Evolutionary conservation across 1,140 invertebrate genomes (phyloP).

Genomic region (Tetraneura akinire): DNA sequence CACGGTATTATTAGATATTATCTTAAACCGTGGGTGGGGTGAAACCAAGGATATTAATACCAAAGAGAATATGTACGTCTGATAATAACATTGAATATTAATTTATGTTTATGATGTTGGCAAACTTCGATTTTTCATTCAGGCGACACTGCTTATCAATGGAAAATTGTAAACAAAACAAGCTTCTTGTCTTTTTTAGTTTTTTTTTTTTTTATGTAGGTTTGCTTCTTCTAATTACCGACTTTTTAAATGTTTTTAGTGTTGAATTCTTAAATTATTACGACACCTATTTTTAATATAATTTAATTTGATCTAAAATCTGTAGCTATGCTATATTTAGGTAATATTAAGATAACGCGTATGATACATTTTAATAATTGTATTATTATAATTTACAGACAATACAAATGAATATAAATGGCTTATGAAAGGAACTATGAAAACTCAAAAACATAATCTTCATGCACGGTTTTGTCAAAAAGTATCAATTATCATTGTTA

Average conservation of each 20-base stretch:
- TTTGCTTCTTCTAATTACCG: conserved; percentile 30
- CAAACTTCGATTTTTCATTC: conserved; percentile 21
- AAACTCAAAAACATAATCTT: conserved; percentile 37
- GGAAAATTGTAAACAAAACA: conserved; percentile 50
- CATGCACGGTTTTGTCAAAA: conserved; percentile 21
- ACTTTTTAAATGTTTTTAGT: conserved; percentile 40
- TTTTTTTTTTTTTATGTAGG: background rate
- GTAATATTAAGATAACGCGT: background rate
- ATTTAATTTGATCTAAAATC: background rate
- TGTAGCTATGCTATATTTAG: conserved; percentile 7
- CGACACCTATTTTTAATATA: background rate
- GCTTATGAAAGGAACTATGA: conserved; percentile 23
- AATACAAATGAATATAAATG: background rate
- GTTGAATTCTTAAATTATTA: background rate
- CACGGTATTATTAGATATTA: too few species aligned
- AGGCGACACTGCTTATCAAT: conserved; percentile 48
- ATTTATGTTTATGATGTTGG: background rate
- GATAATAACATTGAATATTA: too few species aligned
- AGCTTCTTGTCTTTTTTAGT: conserved; percentile 37
- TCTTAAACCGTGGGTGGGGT: too few species aligned
- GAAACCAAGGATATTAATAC: too few species aligned
- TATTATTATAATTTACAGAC: conserved; percentile 30
- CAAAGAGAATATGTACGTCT: too few species aligned
- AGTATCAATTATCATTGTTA: background rate
- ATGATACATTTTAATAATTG: background rate